Percentiles rank a stretch among this genome's conserved stretches.
These are phyloP conservation scores for Sanderia malayensis DNA, from an alignment of 30 jellyfish, hydroid and myxozoan genomes.

Conservation along the genomic window DNA sequence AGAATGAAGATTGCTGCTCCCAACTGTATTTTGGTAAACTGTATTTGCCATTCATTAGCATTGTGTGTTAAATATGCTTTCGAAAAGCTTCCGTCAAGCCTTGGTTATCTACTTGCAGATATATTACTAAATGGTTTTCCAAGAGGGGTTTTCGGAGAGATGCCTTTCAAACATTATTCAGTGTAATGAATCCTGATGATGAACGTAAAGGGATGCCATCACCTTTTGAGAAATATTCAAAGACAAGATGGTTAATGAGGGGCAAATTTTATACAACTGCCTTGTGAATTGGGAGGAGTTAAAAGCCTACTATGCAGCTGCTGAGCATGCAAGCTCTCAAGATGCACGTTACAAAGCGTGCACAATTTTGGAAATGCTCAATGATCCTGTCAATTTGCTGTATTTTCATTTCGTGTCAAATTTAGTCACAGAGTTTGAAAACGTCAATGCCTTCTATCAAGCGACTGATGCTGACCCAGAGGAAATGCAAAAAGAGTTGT, in stretches of 20 bases:
- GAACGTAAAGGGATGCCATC: slow-evolving; percentile 47
- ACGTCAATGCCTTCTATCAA: slow-evolving; percentile 52
- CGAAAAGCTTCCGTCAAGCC: slow-evolving; percentile 56
- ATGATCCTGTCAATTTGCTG: slow-evolving; percentile 51
- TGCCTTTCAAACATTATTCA: slow-evolving; percentile 43
- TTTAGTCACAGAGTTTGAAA: slow-evolving; percentile 50
- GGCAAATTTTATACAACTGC: slow-evolving; percentile 58
- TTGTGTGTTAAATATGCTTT: slow-evolving; percentile 64
- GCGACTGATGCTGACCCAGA: slow-evolving; percentile 64
- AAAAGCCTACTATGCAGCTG: slow-evolving; percentile 61
- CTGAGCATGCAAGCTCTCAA: slow-evolving; percentile 42
- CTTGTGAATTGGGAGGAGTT: slow-evolving; percentile 69
- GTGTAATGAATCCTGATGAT: slow-evolving; percentile 39
- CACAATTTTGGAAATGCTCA: slow-evolving; percentile 51
- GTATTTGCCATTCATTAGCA: slow-evolving; percentile 77
- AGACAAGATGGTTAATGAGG: slow-evolving; percentile 68
- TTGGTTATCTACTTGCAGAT: slow-evolving; percentile 50
- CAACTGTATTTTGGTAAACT: slow-evolving; percentile 40
- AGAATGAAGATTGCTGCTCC: slow-evolving; percentile 50
- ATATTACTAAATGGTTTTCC: slow-evolving; percentile 66
- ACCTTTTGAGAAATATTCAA: slow-evolving; percentile 54
- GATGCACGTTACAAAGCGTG: slow-evolving; percentile 59
- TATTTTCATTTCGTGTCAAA: slow-evolving; percentile 53
- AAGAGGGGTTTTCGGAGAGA: slow-evolving; percentile 63
- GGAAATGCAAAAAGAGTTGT: slow-evolving; percentile 44